phyloP scores from a whole-genome alignment of 2,113 vertebrate genomes.

The Reinhardtius hippoglossoides region DNA sequence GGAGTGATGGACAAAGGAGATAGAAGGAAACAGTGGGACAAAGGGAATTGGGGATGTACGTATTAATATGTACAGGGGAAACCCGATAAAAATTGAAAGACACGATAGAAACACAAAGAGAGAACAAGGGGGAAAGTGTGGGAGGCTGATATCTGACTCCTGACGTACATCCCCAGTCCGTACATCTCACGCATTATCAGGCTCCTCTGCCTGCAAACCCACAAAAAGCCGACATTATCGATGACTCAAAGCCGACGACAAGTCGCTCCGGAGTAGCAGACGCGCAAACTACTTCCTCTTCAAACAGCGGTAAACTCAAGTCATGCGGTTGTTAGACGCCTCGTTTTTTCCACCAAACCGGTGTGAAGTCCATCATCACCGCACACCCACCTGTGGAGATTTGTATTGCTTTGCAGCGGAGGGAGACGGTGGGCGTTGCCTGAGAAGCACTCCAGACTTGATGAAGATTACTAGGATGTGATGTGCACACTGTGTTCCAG shows the following conservation, averaged over 20 bases:
- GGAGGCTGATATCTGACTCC: conserved; percentile 21
- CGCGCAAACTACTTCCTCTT: conserved; percentile 23
- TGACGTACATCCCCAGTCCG: conserved; percentile 8
- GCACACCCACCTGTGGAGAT: conserved; percentile 42
- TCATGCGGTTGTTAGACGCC: background rate
- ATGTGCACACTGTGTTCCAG: conserved; percentile 27
- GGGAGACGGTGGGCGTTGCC: conserved; percentile 31
- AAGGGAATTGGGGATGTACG: background rate
- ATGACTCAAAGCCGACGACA: conserved; percentile 4
- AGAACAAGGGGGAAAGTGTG: background rate
- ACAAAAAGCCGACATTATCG: conserved; percentile 20
- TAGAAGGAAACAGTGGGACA: background rate
- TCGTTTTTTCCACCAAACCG: background rate
- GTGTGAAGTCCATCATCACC: conserved; percentile 16
- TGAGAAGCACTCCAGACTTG: conserved; percentile 47
- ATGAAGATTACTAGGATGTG: conserved; percentile 38
- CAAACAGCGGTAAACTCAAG: conserved; percentile 28
- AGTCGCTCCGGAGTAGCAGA: conserved; percentile 24
- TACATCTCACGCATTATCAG: conserved; percentile 25
- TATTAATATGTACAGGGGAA: conserved; percentile 7
- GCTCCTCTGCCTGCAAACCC: conserved; percentile 6
- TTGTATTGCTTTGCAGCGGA: conserved; percentile 39
- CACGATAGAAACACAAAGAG: background rate
- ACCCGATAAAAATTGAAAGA: background rate
- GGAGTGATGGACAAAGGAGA: conserved; percentile 18